phyloP scores from a whole-genome alignment of 2,888 invertebrate species.

The Mesochorus sp. region DNA sequence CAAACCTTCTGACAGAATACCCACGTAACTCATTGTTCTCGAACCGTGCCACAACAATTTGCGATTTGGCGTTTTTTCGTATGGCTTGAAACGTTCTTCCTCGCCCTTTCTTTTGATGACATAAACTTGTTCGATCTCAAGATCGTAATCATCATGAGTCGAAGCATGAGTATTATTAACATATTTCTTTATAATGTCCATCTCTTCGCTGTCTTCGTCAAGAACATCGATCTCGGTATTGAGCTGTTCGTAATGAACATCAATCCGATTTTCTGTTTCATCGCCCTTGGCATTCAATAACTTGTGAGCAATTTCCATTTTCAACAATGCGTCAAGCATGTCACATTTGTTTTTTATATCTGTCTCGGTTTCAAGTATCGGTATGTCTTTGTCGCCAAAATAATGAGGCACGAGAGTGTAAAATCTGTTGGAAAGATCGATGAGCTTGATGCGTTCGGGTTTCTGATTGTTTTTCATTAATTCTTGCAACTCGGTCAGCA shows the following conservation, averaged over 20 bases:
- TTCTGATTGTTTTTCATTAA: constrained; percentile 84
- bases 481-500: constrained; percentile 88
- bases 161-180: constrained; percentile 95
- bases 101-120: constrained; percentile 91
- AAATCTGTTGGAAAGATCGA: constrained; percentile 95
- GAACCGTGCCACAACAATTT: constrained; percentile 98
- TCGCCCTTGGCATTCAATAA: constrained; percentile 87
- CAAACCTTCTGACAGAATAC: constrained; percentile 95
- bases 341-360: constrained; percentile 87
- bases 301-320: constrained; percentile 97
- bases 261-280: constrained; percentile 86
- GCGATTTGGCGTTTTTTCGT: constrained; percentile 92
- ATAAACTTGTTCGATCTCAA: constrained; percentile 88
- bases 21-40: constrained; percentile 95
- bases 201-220: constrained; percentile 88
- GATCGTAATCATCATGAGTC: constrained; percentile 90
- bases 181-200: constrained; percentile 88
- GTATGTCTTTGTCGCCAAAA: constrained; percentile 93
- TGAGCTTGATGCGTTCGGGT: constrained; percentile 84
- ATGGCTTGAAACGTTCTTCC: constrained; percentile 92
- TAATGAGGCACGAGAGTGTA: constrained; percentile 98
- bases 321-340: constrained; percentile 96
- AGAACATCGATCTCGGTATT: constrained; percentile 91
- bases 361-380: constrained; percentile 89
- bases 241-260: constrained; percentile 93